These are phyloP conservation scores for Erythrocercus mccallii DNA, from an alignment of 2,113 vertebrate species.

Conservation along the genomic window DNA sequence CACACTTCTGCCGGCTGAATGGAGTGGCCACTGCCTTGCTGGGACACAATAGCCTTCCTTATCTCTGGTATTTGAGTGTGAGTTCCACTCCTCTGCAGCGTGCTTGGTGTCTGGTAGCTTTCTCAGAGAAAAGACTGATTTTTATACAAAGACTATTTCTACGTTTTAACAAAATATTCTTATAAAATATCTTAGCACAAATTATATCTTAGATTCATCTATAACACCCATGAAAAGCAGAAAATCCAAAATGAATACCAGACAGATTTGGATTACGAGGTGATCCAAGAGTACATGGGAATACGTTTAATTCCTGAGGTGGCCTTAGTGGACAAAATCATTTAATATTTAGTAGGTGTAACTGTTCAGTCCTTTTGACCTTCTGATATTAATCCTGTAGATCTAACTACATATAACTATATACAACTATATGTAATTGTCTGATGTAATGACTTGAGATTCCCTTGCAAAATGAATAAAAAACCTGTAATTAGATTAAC, in stretches of 20 bases:
- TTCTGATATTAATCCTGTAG: not conserved
- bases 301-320: not conserved
- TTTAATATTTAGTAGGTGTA: not conserved
- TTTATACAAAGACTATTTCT: too few relatives aligned
- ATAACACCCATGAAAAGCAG: not conserved
- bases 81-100: too few relatives aligned
- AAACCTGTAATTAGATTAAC: not conserved
- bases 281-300: not conserved
- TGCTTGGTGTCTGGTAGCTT: too few relatives aligned
- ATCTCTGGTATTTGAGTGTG: too few relatives aligned
- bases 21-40: too few relatives aligned
- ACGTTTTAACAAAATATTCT: too few relatives aligned
- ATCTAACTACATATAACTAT: not conserved
- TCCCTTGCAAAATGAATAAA: not conserved
- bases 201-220: too few relatives aligned
- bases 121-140: too few relatives aligned
- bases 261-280: not conserved
- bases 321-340: not conserved
- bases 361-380: not conserved
- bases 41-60: too few relatives aligned
- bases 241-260: not conserved
- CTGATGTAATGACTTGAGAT: not conserved
- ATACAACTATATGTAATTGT: not conserved
- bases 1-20: too few relatives aligned
- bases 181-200: too few relatives aligned